These are phyloP conservation scores for Coreius guichenoti DNA, from an alignment of 2,797 vertebrate species.

Conservation along the genomic window DNA sequence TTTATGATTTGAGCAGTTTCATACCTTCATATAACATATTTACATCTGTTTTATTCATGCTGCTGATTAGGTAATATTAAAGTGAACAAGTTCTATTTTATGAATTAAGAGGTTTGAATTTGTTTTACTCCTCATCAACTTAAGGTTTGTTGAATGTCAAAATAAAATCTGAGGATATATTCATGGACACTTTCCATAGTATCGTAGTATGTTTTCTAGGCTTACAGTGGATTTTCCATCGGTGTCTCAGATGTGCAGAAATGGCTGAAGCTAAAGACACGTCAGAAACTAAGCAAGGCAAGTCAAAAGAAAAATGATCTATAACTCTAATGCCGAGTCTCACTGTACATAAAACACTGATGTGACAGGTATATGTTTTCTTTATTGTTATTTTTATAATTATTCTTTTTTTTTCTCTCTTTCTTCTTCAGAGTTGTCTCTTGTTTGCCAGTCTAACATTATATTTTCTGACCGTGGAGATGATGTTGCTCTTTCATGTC, in stretches of 20 bases:
- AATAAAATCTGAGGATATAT: not conserved
- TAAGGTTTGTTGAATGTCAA: not conserved
- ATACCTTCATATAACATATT: not conserved
- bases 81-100: not conserved
- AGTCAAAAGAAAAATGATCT: not conserved
- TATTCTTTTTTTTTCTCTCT: not conserved
- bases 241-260: not conserved
- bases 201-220: not conserved
- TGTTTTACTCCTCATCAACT: not conserved
- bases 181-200: not conserved
- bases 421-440: not conserved
- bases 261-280: not conserved
- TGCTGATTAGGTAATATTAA: not conserved
- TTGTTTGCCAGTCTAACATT: not conserved
- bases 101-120: not conserved
- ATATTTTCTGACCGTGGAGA: not conserved
- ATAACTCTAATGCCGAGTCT: not conserved
- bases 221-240: not conserved
- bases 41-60: not conserved
- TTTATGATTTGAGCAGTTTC: not conserved
- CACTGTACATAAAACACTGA: not conserved
- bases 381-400: not conserved
- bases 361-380: too few species aligned
- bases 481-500: not conserved
- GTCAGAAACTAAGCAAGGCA: not conserved